Percentiles rank a stretch among this genome's conserved stretches.
These are phyloP conservation scores for Gila robusta DNA, from an alignment of 2,797 vertebrate genomes.

Conservation along the genomic window DNA sequence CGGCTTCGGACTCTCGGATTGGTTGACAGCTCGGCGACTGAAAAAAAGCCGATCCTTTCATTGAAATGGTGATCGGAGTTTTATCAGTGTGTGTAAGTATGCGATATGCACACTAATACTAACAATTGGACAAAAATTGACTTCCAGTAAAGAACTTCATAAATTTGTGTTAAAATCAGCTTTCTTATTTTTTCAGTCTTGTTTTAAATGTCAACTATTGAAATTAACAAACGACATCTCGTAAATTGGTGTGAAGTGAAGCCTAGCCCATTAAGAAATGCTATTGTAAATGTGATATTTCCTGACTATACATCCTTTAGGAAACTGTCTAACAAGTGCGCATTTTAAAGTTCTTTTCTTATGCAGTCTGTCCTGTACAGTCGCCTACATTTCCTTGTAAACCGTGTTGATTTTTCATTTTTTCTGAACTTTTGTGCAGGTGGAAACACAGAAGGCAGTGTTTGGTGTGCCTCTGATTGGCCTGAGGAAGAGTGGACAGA, in stretches of 20 bases:
- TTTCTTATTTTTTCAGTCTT: not conserved
- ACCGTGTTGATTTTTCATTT: not conserved
- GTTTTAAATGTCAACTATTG: not conserved
- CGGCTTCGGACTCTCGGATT: constrained; percentile 10
- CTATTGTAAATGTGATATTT: not conserved
- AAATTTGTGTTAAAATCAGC: not conserved
- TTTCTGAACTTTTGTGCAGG: not conserved
- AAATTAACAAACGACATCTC: not conserved
- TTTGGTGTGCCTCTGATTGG: constrained; percentile 79
- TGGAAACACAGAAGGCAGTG: constrained; percentile 38
- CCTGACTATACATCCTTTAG: too few relatives aligned
- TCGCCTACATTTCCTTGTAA: not conserved
- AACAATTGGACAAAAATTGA: not conserved
- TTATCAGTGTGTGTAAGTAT: constrained; percentile 21
- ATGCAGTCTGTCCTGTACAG: constrained; percentile 15
- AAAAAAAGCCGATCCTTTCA: not conserved
- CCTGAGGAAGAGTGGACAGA: constrained; percentile 67
- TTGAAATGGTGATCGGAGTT: not conserved
- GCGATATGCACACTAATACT: not conserved
- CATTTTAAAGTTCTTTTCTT: not conserved
- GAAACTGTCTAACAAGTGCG: too few relatives aligned
- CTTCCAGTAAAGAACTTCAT: not conserved
- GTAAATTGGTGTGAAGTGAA: not conserved
- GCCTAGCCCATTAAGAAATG: not conserved
- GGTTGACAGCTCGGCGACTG: not conserved